phyloP scores from a whole-genome alignment of 2,797 vertebrate genomes.

The Knipowitschia caucasica region DNA sequence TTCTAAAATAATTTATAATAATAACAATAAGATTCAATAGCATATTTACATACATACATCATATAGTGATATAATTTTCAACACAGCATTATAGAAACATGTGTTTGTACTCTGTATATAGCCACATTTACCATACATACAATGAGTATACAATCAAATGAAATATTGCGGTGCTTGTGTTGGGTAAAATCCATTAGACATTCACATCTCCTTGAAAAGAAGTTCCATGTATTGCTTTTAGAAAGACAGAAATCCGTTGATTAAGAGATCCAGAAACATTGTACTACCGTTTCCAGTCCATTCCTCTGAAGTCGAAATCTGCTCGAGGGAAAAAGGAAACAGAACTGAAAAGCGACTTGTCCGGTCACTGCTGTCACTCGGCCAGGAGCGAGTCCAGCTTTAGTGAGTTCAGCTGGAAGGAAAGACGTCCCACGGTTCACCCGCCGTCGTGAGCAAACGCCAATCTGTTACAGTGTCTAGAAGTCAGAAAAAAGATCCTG shows the following conservation, averaged over 20 bases:
- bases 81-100: slow-evolving; percentile 76
- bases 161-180: slow-evolving; percentile 79
- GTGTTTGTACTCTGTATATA: slow-evolving; percentile 75
- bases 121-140: slow-evolving; percentile 72
- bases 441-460: slow-evolving; percentile 29
- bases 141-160: slow-evolving; percentile 78
- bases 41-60: slow-evolving; percentile 83
- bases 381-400: slow-evolving; percentile 8
- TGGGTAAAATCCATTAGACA: slow-evolving; percentile 70
- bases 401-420: slow-evolving; percentile 38
- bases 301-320: slow-evolving; percentile 38
- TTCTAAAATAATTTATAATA: slow-evolving; percentile 83
- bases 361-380: slow-evolving; percentile 9
- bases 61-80: slow-evolving; percentile 67
- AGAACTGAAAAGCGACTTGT: slow-evolving; percentile 35
- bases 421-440: slow-evolving; percentile 34
- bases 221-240: slow-evolving; percentile 82
- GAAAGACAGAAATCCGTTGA: slow-evolving; percentile 59
- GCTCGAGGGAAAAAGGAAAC: slow-evolving; percentile 29
- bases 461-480: slow-evolving; percentile 80
- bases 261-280: slow-evolving; percentile 43
- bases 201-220: slow-evolving; percentile 77
- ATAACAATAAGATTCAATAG: slow-evolving; percentile 76
- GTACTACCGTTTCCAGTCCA: slow-evolving; percentile 50
- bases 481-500: slow-evolving; percentile 99